Evolutionary conservation across 53 echinoderm and acorn worm genomes (phyloP).

Genomic region (Antedon mediterranea): DNA sequence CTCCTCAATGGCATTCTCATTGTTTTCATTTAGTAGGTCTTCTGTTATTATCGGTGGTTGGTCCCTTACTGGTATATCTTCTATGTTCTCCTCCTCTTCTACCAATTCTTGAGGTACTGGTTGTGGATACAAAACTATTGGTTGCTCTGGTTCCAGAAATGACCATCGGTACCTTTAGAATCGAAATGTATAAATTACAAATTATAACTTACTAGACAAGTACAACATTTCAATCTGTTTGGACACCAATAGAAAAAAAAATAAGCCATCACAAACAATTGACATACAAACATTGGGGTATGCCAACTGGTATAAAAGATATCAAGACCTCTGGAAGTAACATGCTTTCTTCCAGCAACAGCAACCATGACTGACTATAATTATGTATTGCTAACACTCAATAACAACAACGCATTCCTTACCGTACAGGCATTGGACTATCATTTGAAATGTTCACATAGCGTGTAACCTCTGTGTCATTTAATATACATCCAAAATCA

Average conservation of each 20-base stretch:
- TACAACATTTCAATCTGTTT: too few relatives aligned
- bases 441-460: constrained; percentile 92
- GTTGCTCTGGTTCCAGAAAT: constrained; percentile 72
- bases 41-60: not conserved
- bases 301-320: too few relatives aligned
- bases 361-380: too few relatives aligned
- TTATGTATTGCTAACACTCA: too few relatives aligned
- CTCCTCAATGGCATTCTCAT: constrained; percentile 7
- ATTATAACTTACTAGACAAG: too few relatives aligned
- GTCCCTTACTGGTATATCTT: constrained; percentile 5
- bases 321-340: too few relatives aligned
- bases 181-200: too few relatives aligned
- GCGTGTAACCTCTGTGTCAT: constrained; percentile 97
- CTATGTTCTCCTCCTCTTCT: constrained; percentile 11
- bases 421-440: constrained; percentile 86
- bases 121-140: constrained; percentile 69
- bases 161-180: constrained; percentile 86
- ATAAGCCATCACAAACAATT: too few relatives aligned
- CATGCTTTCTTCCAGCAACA: too few relatives aligned
- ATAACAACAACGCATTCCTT: not conserved
- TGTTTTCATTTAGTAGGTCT: constrained; percentile 8
- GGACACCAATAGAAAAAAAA: too few relatives aligned
- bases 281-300: too few relatives aligned
- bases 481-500: constrained; percentile 97
- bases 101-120: constrained; percentile 35